phyloP scores from a whole-genome alignment of 2,113 vertebrate species.

The Reinhardtius hippoglossoides region DNA sequence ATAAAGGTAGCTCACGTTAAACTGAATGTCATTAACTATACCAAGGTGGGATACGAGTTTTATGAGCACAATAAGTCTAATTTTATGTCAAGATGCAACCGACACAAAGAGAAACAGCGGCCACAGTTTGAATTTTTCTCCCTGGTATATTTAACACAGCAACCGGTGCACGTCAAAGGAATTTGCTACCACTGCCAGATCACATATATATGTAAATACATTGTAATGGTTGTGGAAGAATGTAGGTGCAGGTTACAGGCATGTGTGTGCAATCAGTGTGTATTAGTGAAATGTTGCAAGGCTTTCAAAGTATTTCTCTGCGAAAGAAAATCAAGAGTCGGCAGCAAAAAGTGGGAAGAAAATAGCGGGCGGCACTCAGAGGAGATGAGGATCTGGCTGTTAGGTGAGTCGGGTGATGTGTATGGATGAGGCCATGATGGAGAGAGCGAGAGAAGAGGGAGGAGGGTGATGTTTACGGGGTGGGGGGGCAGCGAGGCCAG shows the following conservation, averaged over 20 bases:
- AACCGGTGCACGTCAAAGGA: too few relatives aligned
- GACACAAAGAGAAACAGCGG: not conserved
- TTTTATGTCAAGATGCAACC: too few relatives aligned
- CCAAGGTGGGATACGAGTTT: too few relatives aligned
- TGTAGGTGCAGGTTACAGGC: not conserved
- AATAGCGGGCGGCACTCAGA: conserved; percentile 37
- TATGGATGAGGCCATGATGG: conserved; percentile 55
- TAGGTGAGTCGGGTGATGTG: conserved; percentile 66
- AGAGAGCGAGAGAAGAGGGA: conserved; percentile 3
- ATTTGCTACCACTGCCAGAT: not conserved
- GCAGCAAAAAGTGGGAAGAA: conserved; percentile 28
- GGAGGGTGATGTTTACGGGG: conserved; percentile 16
- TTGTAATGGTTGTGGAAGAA: conserved; percentile 11
- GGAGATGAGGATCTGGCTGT: conserved; percentile 45
- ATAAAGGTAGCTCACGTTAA: too few relatives aligned
- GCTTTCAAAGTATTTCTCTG: conserved; percentile 33
- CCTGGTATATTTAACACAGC: not conserved
- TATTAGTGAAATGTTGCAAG: conserved; percentile 39
- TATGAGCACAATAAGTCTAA: too few relatives aligned
- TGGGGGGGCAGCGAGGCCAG: conserved; percentile 68
- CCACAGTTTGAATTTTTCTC: not conserved
- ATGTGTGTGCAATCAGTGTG: conserved; percentile 21
- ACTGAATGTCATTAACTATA: too few relatives aligned
- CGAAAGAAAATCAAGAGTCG: conserved; percentile 30
- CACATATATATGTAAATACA: conserved; percentile 28